These are phyloP conservation scores for Drosophila setifemur DNA, from an alignment of 1,140 invertebrate species.

Conservation along the genomic window DNA sequence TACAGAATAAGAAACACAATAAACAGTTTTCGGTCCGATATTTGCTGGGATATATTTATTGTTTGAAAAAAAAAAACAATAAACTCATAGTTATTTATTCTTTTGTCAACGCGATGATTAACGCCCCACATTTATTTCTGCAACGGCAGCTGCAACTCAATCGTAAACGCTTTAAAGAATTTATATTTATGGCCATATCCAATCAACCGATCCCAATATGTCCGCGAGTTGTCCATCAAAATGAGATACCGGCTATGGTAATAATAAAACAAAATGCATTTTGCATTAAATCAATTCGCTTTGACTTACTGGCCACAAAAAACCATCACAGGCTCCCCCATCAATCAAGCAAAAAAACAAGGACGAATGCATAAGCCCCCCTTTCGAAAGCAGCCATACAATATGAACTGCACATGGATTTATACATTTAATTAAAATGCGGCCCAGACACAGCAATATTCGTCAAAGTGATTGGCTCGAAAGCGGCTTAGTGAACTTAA, in stretches of 20 bases:
- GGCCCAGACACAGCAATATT: slow-evolving; percentile 39
- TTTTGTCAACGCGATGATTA: slow-evolving; percentile 26
- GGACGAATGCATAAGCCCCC: slow-evolving; percentile 25
- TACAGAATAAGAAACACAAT: no score
- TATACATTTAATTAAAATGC: slow-evolving; percentile 62
- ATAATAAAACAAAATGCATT: slow-evolving; percentile 48
- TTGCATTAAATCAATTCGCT: slow-evolving; percentile 68
- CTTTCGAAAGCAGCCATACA: not conserved
- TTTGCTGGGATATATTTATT: not conserved
- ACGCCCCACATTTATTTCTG: slow-evolving; percentile 11
- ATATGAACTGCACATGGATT: slow-evolving; percentile 27
- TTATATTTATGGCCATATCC: slow-evolving; percentile 48
- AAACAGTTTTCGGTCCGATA: no score
- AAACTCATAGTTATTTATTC: slow-evolving; percentile 19
- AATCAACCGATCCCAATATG: slow-evolving; percentile 41
- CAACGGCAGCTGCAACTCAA: slow-evolving; percentile 8
- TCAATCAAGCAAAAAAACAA: slow-evolving; percentile 43
- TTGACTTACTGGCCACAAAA: slow-evolving; percentile 50
- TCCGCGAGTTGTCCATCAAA: slow-evolving; percentile 50
- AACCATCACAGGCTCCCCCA: slow-evolving; percentile 20
- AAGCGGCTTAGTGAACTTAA: slow-evolving; percentile 63
- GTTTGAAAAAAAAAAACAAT: slow-evolving; percentile 6
- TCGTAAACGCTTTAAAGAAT: slow-evolving; percentile 34
- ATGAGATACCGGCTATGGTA: slow-evolving; percentile 17
- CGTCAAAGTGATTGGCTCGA: slow-evolving; percentile 52